Conservation (phyloP, 2,888 invertebrate genomes). For the Cerastis leucographa region DNA sequence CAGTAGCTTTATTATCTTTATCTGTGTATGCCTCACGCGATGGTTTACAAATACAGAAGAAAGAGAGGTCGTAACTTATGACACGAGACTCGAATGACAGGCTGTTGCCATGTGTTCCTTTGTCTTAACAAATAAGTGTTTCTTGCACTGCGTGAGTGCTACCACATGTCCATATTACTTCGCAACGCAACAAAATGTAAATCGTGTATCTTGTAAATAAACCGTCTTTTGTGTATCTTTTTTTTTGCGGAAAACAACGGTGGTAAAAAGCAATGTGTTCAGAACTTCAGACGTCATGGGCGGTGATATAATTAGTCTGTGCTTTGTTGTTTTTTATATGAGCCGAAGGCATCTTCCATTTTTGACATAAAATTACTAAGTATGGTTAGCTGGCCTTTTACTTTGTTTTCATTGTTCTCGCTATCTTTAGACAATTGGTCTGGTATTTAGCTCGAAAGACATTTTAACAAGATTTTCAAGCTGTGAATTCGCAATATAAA, state of each 20-base stretch:
- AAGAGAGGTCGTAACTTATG: conserved; percentile 52
- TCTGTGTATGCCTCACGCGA: conserved; percentile 27
- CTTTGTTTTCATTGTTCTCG: background rate
- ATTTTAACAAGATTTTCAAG: background rate
- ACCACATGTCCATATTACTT: conserved; percentile 28
- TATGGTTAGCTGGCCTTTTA: background rate
- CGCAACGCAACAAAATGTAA: conserved; percentile 17
- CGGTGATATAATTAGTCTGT: conserved; percentile 35
- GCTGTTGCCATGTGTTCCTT: conserved; percentile 54
- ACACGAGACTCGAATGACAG: conserved; percentile 50
- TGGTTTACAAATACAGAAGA: conserved; percentile 53
- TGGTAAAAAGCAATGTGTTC: conserved; percentile 13
- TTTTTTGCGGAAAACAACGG: conserved; percentile 17
- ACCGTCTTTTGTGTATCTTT: conserved; percentile 13
- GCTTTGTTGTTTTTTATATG: conserved; percentile 9
- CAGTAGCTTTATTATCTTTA: conserved; percentile 42
- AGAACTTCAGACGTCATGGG: conserved; percentile 27
- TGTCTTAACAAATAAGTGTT: conserved; percentile 45
- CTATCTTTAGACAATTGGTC: background rate
- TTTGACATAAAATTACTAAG: background rate
- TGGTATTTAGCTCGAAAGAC: too few species aligned
- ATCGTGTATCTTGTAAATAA: conserved; percentile 36
- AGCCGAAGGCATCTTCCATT: background rate
- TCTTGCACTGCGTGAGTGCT: conserved; percentile 27
- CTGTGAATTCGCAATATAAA: background rate